A percentile compares a stretch with the other conserved stretches of the same genome.
phyloP scores from a whole-genome alignment of 2,888 invertebrate genomes.

The Cephus pygmeus region DNA sequence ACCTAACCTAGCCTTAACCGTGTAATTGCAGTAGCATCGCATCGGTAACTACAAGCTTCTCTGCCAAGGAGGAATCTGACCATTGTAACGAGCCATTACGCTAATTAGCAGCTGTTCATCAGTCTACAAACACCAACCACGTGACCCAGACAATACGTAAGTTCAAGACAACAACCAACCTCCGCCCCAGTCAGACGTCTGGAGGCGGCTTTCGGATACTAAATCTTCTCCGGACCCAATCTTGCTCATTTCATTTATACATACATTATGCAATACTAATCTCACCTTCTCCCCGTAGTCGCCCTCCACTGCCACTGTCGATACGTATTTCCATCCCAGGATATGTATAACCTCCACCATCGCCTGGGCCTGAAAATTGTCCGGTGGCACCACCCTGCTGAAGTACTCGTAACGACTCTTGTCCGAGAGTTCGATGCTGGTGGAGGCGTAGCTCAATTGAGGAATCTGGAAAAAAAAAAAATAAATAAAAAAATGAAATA shows the following conservation, averaged over 20 bases:
- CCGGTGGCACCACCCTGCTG: conserved; percentile 78
- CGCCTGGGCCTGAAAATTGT: conserved; percentile 77
- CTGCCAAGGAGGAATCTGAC: background rate
- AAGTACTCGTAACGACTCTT: conserved; percentile 78
- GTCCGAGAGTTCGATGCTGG: conserved; percentile 77
- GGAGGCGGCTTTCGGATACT: background rate
- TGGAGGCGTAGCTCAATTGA: conserved; percentile 79
- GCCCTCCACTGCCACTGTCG: conserved; percentile 81
- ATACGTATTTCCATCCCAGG: conserved; percentile 81
- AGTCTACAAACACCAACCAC: background rate
- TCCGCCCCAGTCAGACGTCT: background rate
- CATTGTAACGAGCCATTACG: conserved; percentile 1
- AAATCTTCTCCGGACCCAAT: background rate
- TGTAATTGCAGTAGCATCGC: background rate
- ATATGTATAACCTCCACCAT: conserved; percentile 75
- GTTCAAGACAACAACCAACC: background rate
- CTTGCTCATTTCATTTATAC: too few relatives aligned
- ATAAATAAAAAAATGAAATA: background rate
- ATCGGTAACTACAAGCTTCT: background rate
- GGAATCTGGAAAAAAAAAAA: conserved; percentile 69
- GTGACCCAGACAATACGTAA: background rate
- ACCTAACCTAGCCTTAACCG: background rate
- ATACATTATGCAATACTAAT: background rate
- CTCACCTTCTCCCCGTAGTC: conserved; percentile 80
- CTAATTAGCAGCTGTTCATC: background rate